phyloP scores from a whole-genome alignment of 1,140 invertebrate genomes.

The Ylistrum balloti region DNA sequence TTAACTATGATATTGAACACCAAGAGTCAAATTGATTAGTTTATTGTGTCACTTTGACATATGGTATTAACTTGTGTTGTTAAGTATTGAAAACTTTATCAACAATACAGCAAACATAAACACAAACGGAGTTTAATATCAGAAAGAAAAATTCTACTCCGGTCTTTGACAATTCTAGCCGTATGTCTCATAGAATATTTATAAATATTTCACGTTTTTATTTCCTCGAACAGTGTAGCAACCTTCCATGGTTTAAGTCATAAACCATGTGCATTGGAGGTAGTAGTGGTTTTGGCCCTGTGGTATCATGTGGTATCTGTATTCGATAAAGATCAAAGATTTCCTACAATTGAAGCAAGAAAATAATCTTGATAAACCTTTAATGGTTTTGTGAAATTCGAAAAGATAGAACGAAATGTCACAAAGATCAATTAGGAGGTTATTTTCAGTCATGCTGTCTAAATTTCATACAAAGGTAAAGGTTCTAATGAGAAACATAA shows the following conservation, averaged over 20 bases:
- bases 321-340: neutral
- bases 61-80: neutral
- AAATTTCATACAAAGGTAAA: neutral
- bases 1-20: slow-evolving; percentile 17
- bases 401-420: too few relatives aligned
- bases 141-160: neutral
- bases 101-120: neutral
- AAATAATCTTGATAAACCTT: neutral
- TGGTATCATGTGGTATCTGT: neutral
- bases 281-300: neutral
- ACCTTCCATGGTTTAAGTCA: neutral
- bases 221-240: neutral
- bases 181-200: neutral
- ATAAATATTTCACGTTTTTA: neutral
- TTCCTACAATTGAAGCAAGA: neutral
- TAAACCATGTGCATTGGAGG: neutral
- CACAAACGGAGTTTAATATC: neutral
- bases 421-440: too few relatives aligned
- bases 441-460: neutral
- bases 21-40: neutral
- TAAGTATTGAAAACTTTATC: neutral
- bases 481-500: too few relatives aligned
- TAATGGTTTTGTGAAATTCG: too few relatives aligned
- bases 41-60: neutral
- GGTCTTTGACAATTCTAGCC: neutral